Percentiles rank a stretch among this genome's conserved stretches.
phyloP scores from a whole-genome alignment of 2,797 vertebrate species.

The Epinephelus awoara region DNA sequence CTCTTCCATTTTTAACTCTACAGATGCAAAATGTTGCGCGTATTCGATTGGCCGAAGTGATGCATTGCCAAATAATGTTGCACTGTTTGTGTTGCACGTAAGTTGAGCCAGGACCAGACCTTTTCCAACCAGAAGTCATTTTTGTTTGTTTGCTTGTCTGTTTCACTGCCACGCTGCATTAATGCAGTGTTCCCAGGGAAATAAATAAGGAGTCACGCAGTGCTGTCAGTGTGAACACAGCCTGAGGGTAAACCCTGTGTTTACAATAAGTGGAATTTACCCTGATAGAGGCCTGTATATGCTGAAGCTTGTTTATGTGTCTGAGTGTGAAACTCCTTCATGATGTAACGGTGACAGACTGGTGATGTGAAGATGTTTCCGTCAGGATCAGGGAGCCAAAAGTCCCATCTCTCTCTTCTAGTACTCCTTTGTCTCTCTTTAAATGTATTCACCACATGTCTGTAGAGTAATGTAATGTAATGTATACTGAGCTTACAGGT shows the following conservation, averaged over 20 bases:
- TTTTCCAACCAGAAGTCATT: background rate
- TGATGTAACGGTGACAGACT: constrained; percentile 3
- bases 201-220: background rate
- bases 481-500: no score
- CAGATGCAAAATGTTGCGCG: background rate
- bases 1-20: background rate
- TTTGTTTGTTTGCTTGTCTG: background rate
- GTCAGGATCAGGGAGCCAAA: background rate
- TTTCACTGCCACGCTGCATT: rapidly evolving
- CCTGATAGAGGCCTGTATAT: constrained; percentile 14
- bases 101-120: background rate
- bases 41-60: background rate
- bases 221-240: constrained; percentile 5
- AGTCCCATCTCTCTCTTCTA: background rate
- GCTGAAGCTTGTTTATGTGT: background rate
- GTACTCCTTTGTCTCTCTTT: background rate
- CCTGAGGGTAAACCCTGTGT: constrained; percentile 19
- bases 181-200: background rate
- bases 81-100: background rate
- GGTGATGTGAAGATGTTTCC: constrained; percentile 14
- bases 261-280: constrained; percentile 34
- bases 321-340: background rate
- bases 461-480: background rate
- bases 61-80: background rate
- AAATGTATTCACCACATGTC: background rate